A percentile compares a stretch with the other conserved stretches of the same genome.
Conservation (phyloP, 2,797 vertebrate species). For the Choloepus didactylus region DNA sequence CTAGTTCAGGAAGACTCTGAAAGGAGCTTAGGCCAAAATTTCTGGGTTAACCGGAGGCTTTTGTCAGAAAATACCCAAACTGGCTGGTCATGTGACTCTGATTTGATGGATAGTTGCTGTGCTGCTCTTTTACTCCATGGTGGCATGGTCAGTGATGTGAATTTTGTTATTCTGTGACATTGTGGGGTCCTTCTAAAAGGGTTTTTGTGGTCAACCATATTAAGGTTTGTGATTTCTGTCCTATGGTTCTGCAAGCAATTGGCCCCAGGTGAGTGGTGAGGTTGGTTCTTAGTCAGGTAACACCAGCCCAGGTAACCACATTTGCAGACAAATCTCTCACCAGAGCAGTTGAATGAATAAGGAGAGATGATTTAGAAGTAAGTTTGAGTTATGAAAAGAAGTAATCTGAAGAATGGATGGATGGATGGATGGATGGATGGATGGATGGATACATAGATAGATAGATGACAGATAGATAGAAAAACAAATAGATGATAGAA, state of each 20-base stretch:
- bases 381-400: constrained; percentile 39
- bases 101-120: not conserved
- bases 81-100: not conserved
- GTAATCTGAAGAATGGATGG: not conserved
- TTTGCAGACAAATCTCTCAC: not conserved
- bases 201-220: constrained; percentile 4
- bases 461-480: too few species aligned
- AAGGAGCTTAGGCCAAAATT: constrained; percentile 40
- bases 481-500: too few species aligned
- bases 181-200: constrained; percentile 36
- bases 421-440: too few species aligned
- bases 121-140: not conserved
- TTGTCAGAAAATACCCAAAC: constrained; percentile 17
- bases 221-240: constrained; percentile 3
- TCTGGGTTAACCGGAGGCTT: constrained; percentile 59
- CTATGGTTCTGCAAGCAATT: not conserved
- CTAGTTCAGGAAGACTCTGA: constrained; percentile 56
- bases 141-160: not conserved
- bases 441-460: too few species aligned
- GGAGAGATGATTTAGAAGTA: not conserved
- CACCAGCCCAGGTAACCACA: not conserved
- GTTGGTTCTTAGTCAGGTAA: not conserved
- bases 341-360: not conserved
- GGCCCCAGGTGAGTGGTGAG: not conserved
- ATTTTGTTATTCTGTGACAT: not conserved